phyloP scores from a whole-genome alignment of 2,113 vertebrate species.

The Corythaeola cristata region DNA sequence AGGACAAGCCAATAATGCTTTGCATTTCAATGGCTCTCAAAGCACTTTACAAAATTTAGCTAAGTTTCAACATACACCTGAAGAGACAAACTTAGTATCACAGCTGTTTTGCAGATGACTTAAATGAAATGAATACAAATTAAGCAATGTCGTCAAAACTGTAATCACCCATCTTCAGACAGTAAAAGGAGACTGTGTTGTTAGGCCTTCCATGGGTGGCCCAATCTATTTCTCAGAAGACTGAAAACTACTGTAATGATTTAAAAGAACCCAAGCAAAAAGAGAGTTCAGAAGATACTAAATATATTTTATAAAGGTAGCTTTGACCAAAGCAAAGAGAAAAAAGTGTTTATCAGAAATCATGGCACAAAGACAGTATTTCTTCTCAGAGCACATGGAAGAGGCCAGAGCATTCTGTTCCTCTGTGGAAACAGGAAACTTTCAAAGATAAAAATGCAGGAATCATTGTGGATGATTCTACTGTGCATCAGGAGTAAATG shows the following conservation, averaged over 20 bases:
- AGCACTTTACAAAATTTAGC: background rate
- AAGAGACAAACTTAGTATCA: background rate
- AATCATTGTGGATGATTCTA: background rate
- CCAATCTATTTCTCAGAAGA: background rate
- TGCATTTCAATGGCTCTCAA: background rate
- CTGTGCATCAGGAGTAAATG: background rate
- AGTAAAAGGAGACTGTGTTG: background rate
- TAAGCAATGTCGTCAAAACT: background rate
- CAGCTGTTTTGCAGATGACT: background rate
- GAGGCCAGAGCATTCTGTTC: background rate
- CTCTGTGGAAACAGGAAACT: background rate
- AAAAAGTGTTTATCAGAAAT: background rate
- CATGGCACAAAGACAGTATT: background rate
- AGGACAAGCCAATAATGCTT: background rate
- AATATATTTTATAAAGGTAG: background rate
- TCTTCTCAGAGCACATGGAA: background rate
- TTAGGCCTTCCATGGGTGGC: background rate
- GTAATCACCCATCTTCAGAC: background rate
- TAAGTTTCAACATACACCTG: background rate
- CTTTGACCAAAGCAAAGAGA: background rate
- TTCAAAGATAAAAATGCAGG: background rate
- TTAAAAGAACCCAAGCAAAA: background rate
- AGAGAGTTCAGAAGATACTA: background rate
- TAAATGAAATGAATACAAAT: background rate
- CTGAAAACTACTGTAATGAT: background rate